These are phyloP conservation scores for Augochlorella aurata DNA, from an alignment of 2,888 invertebrate genomes.

Conservation along the genomic window DNA sequence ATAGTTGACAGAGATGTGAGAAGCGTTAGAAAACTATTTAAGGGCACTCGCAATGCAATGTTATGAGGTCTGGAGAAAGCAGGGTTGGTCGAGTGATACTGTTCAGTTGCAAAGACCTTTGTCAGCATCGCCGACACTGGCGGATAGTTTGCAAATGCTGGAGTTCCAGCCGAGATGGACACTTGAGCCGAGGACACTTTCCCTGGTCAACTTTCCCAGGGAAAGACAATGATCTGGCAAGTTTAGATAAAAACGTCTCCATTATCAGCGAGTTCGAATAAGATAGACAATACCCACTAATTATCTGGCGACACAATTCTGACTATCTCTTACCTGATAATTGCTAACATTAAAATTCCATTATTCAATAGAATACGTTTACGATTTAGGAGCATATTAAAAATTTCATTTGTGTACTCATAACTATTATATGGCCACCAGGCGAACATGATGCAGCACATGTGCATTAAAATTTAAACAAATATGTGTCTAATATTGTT, in stretches of 20 bases:
- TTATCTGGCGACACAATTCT: neutral
- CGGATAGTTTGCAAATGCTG: neutral
- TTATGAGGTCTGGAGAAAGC: neutral
- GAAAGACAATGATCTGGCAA: neutral
- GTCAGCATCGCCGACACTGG: neutral
- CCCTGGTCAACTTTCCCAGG: slow-evolving; percentile 12
- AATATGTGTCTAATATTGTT: too few species aligned
- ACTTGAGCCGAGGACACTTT: slow-evolving; percentile 9
- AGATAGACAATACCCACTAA: neutral
- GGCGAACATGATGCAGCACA: too few species aligned
- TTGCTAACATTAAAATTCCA: too few species aligned
- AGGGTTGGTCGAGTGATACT: neutral
- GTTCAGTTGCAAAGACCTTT: neutral
- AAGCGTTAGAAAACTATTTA: neutral
- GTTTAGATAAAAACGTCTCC: neutral
- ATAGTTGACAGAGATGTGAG: neutral
- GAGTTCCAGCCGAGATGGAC: neutral
- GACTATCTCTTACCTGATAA: too few species aligned
- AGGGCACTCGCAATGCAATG: neutral
- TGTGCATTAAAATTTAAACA: too few species aligned
- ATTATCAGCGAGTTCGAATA: neutral
- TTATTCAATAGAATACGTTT: too few species aligned
- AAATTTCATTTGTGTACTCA: too few species aligned
- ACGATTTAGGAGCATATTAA: too few species aligned
- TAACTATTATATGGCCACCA: too few species aligned